Base-by-base conservation (phyloP, 2,113 vertebrate genomes). In the Lutjanus erythropterus region DNA sequence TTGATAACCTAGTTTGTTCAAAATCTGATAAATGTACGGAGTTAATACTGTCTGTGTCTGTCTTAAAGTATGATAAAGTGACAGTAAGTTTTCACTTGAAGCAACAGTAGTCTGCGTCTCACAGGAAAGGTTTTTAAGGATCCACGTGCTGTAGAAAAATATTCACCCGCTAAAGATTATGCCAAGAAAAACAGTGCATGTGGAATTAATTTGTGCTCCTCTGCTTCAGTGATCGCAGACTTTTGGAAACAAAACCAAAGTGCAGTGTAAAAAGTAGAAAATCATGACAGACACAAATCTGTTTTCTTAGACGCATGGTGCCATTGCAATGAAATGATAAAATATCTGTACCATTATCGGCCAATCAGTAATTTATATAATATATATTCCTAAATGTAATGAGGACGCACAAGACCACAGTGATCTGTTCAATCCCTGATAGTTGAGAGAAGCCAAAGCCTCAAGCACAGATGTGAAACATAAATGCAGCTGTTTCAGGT, bases 191-290 rank as follows among this genome's bases (percentile, higher is more conserved):
- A 41, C 10, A 27, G 3, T 37, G 27, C 39, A 23, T 8, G 12
- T n/a, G n/a, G 41, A 35, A 35, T 21, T 35, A 19, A 37, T 25
- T 2, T 68, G 65, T 9, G 41, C 31, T 61, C 31, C 15, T n/a
- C 31, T 39, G 18, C 31, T 39, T 21, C 5, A 50, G 33, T 35
- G 12, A 27, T 69, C 29, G 23, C 16, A 55, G 37, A 27, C 35
- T 6, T 68, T 21, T 33, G 64, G 64, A 66, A 49, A 49, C 21
- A 49, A n/a, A n/a, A n/a, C n/a, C n/a, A n/a, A n/a, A n/a, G 9
- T 67, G 12, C 23, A 42, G 12, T 25, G 37, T 27, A 29, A 27
- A 16, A 3, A 7, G 5, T 16, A 52, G 52, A 1, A 68, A 52
- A 27, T 39, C 21, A 25, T 37, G n/a, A 68, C 19, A 52, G 31